Evolutionary conservation across 2,797 vertebrate species (phyloP).

Genomic region (Halcyon chelicuti): DNA sequence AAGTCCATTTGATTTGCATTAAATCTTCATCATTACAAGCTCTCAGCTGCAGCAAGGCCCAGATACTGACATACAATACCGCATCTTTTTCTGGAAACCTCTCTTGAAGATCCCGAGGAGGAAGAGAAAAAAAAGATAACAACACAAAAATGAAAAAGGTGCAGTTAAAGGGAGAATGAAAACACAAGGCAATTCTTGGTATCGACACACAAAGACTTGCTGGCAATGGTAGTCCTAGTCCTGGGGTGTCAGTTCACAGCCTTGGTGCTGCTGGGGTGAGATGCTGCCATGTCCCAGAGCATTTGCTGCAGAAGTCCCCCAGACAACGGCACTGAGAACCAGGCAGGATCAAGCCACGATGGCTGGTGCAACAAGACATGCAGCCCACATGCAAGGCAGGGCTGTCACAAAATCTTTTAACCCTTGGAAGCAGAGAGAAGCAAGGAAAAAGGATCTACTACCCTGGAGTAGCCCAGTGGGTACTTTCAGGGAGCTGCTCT

Average conservation of each 20-base stretch:
- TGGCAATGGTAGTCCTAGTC: neutral
- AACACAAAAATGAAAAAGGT: neutral
- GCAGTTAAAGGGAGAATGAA: neutral
- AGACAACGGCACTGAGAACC: neutral
- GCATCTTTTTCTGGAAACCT: slow-evolving; percentile 29
- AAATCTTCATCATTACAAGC: slow-evolving; percentile 60
- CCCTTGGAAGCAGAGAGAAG: neutral
- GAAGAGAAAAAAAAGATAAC: neutral
- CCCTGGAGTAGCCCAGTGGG: neutral
- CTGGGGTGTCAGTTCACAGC: neutral
- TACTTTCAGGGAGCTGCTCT: neutral
- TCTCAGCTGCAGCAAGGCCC: neutral
- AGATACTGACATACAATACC: neutral
- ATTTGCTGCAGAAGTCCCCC: neutral
- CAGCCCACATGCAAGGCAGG: neutral
- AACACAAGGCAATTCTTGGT: neutral
- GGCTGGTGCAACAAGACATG: neutral
- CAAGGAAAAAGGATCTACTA: neutral
- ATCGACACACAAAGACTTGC: neutral
- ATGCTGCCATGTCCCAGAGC: neutral
- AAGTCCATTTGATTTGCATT: slow-evolving; percentile 73
- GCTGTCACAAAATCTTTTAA: neutral
- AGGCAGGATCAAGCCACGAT: neutral
- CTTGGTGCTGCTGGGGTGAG: neutral
- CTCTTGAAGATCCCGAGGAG: neutral